phyloP scores from a whole-genome alignment of 2,888 invertebrate species.

The Ariolimax columbianus region DNA sequence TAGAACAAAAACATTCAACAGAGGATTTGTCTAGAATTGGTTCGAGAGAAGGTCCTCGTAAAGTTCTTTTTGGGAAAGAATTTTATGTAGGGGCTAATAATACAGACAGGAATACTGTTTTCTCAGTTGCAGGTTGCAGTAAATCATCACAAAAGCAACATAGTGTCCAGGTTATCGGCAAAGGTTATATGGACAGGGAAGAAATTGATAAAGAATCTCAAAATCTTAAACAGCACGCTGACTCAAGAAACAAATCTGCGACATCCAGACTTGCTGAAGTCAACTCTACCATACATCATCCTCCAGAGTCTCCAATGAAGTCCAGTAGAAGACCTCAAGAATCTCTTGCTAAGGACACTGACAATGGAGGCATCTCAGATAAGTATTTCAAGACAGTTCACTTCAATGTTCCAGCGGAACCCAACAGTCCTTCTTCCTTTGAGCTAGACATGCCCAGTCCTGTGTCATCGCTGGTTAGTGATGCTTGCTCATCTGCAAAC shows the following conservation, averaged over 20 bases:
- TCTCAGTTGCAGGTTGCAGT: neutral
- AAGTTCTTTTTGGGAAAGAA: conserved; percentile 39
- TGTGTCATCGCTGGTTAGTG: conserved; percentile 50
- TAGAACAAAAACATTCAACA: conserved; percentile 21
- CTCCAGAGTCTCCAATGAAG: conserved; percentile 46
- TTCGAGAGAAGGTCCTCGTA: neutral
- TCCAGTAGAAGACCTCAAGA: neutral
- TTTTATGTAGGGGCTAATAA: neutral
- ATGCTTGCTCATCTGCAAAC: neutral
- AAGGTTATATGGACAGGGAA: neutral
- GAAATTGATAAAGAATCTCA: neutral
- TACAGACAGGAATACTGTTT: neutral
- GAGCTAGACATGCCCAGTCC: conserved; percentile 73
- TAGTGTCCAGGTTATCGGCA: neutral
- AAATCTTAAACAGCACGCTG: neutral
- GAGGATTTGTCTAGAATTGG: neutral
- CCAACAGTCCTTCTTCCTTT: conserved; percentile 67
- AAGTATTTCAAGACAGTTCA: conserved; percentile 62
- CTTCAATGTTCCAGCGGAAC: conserved; percentile 63
- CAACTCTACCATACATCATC: neutral
- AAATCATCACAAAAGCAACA: neutral
- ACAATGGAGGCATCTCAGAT: neutral
- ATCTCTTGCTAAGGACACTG: neutral
- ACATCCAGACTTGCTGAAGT: neutral
- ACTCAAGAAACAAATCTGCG: neutral